phyloP scores from a whole-genome alignment of 2,113 vertebrate genomes.

The Ailurus styani region DNA sequence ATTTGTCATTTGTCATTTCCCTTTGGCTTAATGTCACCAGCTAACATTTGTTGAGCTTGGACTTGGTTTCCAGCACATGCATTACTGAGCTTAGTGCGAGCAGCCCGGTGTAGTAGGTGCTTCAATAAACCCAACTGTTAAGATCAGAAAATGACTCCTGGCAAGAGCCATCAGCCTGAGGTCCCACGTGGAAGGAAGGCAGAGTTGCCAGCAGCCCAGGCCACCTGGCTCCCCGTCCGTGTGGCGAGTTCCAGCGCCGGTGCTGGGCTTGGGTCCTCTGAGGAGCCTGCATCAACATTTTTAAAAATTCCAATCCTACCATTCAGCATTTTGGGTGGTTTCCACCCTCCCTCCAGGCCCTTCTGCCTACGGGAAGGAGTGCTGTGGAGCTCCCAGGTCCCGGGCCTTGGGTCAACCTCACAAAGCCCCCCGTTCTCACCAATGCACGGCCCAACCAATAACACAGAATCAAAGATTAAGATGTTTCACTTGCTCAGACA shows the following conservation, averaged over 20 bases:
- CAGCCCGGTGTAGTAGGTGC: fast-evolving
- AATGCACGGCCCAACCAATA: not conserved
- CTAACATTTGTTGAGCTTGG: not conserved
- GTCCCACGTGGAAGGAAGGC: not conserved
- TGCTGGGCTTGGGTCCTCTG: not conserved
- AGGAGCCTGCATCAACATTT: not conserved
- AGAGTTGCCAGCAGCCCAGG: not conserved
- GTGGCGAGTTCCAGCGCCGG: fast-evolving
- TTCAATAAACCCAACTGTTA: not conserved
- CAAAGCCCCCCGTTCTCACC: fast-evolving
- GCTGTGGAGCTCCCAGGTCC: fast-evolving
- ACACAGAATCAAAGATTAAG: not conserved
- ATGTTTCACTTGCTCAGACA: not conserved
- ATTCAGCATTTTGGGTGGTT: not conserved
- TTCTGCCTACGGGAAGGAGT: not conserved
- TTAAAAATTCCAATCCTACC: not conserved
- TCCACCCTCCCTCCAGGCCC: not conserved
- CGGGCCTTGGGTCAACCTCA: not conserved
- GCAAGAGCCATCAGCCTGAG: not conserved
- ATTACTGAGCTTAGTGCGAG: not conserved
- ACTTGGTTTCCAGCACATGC: not conserved
- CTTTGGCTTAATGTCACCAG: not conserved
- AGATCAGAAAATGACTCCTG: not conserved
- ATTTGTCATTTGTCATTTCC: not conserved
- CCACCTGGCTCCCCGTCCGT: not conserved